Evolutionary conservation across 1,140 invertebrate genomes (phyloP), one percentile per base, ranked within the genome.

Genomic region (Ips typographus): DNA sequence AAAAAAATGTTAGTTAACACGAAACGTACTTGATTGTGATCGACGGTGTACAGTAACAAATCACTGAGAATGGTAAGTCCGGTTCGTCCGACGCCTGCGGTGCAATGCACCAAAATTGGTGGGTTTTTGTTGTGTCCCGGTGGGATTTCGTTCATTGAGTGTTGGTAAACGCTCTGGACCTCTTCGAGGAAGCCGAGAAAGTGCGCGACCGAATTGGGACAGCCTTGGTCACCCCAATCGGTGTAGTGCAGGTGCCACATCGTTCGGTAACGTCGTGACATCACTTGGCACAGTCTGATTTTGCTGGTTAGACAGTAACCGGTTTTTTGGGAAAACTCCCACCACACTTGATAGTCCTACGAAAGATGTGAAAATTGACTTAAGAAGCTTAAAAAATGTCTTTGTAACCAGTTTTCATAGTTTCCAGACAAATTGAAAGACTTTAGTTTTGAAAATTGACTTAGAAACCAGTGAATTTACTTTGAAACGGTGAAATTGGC

Each of bases 221-320:
- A 80, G 75, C 88, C 89, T 75, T 88, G 86, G 76, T 90, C 87
- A 6, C 87, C 88, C 91, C 91, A 93, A 78, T 90, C 88, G 40
- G 86, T 86, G 78, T 91, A 94, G 77, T 92, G 90, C 69, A 94
- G 82, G 82, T 93, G 91, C 91, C 92, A 94, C 42, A 94, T 83
- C 49, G 86, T 86, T 56, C 90, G 83, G 74, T 84, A 84, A 39
- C 85, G 80, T 44, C 84, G 76, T 38, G 84, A 84, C 43, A 80
- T 77, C 43, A 82, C 80, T 67, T 87, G 85, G 76, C 83, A 85
- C 6, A 88, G 73, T 44, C 84, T 78, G 67, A 88, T 76, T 76
- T 87, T 87, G 73, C 83, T 86, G 8, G 86, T 87, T 2, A 85
- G 80, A 74, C 86, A 87, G 73, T 85, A 81, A 51, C 85, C 85